phyloP scores from a whole-genome alignment of 1,140 invertebrate genomes.

The Callitettix versicolor region DNA sequence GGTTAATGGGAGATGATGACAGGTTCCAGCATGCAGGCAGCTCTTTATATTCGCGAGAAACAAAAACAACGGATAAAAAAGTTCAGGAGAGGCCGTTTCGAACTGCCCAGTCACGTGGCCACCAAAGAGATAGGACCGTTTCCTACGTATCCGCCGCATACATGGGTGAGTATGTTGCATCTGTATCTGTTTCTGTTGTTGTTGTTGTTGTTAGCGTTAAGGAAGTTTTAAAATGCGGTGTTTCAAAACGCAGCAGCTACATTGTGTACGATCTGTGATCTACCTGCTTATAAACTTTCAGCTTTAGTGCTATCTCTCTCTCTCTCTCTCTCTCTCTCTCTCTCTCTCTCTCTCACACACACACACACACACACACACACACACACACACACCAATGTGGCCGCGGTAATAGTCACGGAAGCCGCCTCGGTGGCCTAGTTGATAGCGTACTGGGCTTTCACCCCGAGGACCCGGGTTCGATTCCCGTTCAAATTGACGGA shows the following conservation, averaged over 20 bases:
- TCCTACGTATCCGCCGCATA: slow-evolving; percentile 68
- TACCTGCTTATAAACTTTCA: neutral
- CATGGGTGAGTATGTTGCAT: slow-evolving; percentile 49
- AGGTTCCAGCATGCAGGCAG: slow-evolving; percentile 58
- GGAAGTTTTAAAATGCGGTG: too few relatives aligned
- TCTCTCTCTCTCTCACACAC: too few relatives aligned
- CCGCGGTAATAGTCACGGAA: too few relatives aligned
- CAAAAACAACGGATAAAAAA: slow-evolving; percentile 68
- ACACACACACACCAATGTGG: too few relatives aligned
- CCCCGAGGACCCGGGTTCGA: too few relatives aligned
- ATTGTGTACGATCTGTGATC: neutral
- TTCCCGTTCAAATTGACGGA: too few relatives aligned
- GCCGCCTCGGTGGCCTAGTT: too few relatives aligned
- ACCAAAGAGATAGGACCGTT: slow-evolving; percentile 73
- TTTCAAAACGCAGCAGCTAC: too few relatives aligned
- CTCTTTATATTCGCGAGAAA: slow-evolving; percentile 77
- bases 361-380: neutral
- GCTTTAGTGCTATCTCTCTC: neutral
- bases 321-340: neutral
- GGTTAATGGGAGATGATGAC: slow-evolving; percentile 15
- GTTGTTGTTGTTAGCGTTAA: too few relatives aligned
- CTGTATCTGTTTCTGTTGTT: neutral
- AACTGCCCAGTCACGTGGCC: slow-evolving; percentile 73
- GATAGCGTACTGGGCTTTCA: too few relatives aligned
- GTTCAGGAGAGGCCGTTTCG: slow-evolving; percentile 51